Evolutionary conservation across 2,888 invertebrate species (phyloP).

Genomic region (Actias luna): DNA sequence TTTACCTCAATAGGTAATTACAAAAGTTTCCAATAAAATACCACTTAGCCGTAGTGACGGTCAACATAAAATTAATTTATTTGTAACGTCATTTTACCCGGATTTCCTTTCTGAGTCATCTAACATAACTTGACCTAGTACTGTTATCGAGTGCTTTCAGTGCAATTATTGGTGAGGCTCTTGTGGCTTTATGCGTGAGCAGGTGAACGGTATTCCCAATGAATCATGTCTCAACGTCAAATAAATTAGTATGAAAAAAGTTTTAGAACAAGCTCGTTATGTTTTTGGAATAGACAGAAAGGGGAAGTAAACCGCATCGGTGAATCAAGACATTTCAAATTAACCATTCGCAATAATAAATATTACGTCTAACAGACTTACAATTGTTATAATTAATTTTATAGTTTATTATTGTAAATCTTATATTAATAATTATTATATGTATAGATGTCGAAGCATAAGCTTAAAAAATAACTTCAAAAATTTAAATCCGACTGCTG

Average conservation of each 20-base stretch:
- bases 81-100: constrained; percentile 9
- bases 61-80: background rate
- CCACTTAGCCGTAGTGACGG: background rate
- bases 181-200: constrained; percentile 25
- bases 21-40: background rate
- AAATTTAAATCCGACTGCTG: no score
- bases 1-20: no score
- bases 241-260: constrained; percentile 36
- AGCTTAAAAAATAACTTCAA: no score
- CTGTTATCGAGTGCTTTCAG: constrained; percentile 12
- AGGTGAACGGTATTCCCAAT: constrained; percentile 39
- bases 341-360: background rate
- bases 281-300: constrained; percentile 12
- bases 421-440: no score
- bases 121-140: constrained; percentile 9
- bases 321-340: constrained; percentile 1
- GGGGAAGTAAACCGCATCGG: constrained; percentile 3
- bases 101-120: constrained; percentile 29
- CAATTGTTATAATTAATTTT: background rate
- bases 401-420: background rate
- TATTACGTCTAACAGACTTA: background rate
- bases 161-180: constrained; percentile 29
- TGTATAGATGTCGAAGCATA: no score
- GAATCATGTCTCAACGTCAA: constrained; percentile 41
- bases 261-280: constrained; percentile 19